These are phyloP conservation scores for Nudaria mundana DNA, from an alignment of 2,888 invertebrate species.

Conservation along the genomic window DNA sequence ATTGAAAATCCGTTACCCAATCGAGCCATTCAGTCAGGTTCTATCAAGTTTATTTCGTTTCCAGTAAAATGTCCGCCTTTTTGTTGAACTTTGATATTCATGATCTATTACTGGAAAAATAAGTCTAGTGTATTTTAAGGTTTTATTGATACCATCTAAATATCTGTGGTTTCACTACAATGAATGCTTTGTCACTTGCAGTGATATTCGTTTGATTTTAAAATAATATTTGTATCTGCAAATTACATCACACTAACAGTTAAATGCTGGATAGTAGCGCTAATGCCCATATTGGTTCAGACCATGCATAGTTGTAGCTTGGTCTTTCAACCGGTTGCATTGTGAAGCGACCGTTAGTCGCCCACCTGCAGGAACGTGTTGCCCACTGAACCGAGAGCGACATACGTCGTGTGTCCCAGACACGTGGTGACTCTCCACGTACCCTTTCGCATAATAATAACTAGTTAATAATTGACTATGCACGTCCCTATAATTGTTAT, in stretches of 20 bases:
- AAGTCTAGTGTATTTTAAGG: too few species aligned
- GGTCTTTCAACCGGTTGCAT: conserved; percentile 42
- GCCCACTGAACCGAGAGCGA: conserved; percentile 75
- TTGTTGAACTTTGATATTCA: too few species aligned
- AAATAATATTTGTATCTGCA: conserved; percentile 17
- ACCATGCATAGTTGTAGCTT: conserved; percentile 35
- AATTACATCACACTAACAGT: conserved; percentile 36
- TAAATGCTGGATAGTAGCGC: conserved; percentile 37
- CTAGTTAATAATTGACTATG: conserved; percentile 14
- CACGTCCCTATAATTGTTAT: conserved; percentile 1
- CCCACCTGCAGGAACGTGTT: conserved; percentile 68
- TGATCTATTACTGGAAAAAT: too few species aligned
- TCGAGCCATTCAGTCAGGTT: too few species aligned
- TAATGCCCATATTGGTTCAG: conserved; percentile 36
- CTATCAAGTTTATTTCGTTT: too few species aligned
- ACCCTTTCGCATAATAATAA: conserved; percentile 42
- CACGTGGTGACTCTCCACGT: conserved; percentile 50
- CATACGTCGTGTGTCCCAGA: conserved; percentile 47
- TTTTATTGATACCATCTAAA: too few species aligned
- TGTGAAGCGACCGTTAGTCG: conserved; percentile 68
- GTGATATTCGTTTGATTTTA: conserved; percentile 9
- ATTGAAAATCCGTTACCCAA: too few species aligned
- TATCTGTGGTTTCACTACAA: too few species aligned
- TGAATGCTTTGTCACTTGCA: neutral
- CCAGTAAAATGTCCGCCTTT: too few species aligned